A percentile compares a stretch with the other conserved stretches of the same genome.
These are phyloP conservation scores for Hormaphis cornu DNA, from an alignment of 1,140 invertebrate species.

Conservation along the genomic window DNA sequence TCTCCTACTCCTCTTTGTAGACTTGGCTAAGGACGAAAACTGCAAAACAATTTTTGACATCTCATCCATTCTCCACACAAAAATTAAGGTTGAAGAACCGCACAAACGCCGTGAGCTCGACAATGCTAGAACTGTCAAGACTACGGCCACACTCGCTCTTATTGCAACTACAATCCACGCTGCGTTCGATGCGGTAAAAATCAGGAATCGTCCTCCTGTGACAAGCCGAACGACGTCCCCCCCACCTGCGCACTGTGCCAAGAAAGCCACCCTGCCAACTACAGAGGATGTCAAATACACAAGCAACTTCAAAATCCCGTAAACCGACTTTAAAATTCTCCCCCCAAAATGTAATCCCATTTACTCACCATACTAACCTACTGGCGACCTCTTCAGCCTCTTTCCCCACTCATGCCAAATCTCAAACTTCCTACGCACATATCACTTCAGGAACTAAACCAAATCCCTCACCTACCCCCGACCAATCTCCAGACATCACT, in stretches of 20 bases:
- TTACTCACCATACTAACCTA: background rate
- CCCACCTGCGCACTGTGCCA: conserved; percentile 40
- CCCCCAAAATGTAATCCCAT: background rate
- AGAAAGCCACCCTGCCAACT: conserved; percentile 41
- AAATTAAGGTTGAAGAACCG: background rate
- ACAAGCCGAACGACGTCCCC: conserved; percentile 37
- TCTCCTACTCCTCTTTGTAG: background rate
- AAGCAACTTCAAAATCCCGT: background rate
- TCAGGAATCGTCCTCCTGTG: conserved; percentile 41
- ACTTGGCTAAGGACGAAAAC: background rate
- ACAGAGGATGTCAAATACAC: conserved; percentile 37
- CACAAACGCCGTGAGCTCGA: background rate
- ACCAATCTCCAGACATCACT: background rate
- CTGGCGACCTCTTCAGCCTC: background rate
- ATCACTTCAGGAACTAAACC: background rate
- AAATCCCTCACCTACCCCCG: background rate
- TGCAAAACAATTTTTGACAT: background rate
- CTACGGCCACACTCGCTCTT: background rate
- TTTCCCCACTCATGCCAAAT: background rate
- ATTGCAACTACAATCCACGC: background rate
- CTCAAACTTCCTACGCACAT: background rate
- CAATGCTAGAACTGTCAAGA: background rate
- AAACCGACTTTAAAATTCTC: background rate
- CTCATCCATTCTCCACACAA: no score
- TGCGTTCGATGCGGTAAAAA: conserved; percentile 42